Evolutionary conservation across 1,140 invertebrate genomes (phyloP).

Genomic region (Drosophila parvula): DNA sequence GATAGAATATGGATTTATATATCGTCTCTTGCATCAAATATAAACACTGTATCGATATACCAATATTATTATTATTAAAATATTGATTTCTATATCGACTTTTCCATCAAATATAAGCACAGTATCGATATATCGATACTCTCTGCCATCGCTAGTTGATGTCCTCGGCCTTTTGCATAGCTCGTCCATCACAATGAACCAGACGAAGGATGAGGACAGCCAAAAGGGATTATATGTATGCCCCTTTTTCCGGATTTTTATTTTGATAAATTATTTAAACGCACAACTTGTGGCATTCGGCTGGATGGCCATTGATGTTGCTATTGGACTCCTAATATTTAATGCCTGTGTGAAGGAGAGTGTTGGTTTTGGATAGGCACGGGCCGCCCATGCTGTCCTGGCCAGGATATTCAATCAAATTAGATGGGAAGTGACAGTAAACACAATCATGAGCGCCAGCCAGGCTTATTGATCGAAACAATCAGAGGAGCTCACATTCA

Average conservation of each 20-base stretch:
- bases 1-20: too few species aligned
- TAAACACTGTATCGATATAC: too few species aligned
- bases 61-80: too few species aligned
- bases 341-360: constrained; percentile 16
- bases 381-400: background rate
- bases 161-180: constrained; percentile 30
- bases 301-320: constrained; percentile 7
- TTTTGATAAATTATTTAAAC: constrained; percentile 80
- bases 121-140: too few species aligned
- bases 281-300: constrained; percentile 62
- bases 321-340: constrained; percentile 19
- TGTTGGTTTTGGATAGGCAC: constrained; percentile 24
- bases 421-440: constrained; percentile 64
- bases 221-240: constrained; percentile 38
- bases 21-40: too few species aligned
- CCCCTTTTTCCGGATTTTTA: constrained; percentile 64
- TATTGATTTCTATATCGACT: too few species aligned
- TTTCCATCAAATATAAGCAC: too few species aligned
- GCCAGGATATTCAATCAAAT: constrained; percentile 67
- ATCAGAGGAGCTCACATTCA: constrained; percentile 24
- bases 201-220: background rate
- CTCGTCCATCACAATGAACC: constrained; percentile 50
- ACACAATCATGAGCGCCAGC: constrained; percentile 51
- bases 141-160: background rate
- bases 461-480: constrained; percentile 59